Evolutionary conservation across 1,140 invertebrate genomes (phyloP).

Genomic region (Bombus impatiens): DNA sequence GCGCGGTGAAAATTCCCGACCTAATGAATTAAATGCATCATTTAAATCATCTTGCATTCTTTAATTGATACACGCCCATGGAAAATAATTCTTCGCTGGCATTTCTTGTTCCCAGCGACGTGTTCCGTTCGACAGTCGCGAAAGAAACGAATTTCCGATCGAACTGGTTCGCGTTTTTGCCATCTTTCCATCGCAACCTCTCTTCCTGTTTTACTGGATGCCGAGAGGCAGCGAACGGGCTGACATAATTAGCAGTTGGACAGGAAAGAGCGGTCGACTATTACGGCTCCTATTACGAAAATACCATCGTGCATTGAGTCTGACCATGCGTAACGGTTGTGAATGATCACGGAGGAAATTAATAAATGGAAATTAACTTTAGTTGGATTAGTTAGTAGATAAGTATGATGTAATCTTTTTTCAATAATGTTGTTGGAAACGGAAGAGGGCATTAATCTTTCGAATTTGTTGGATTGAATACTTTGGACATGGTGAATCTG

Average conservation of each 20-base stretch:
- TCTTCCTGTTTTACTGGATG: slow-evolving; percentile 25
- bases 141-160: slow-evolving; percentile 8
- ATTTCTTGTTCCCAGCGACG: neutral
- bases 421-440: too few species aligned
- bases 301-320: neutral
- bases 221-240: neutral
- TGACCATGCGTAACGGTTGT: slow-evolving; percentile 10
- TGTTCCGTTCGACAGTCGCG: neutral
- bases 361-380: neutral
- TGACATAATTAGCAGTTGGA: slow-evolving; percentile 21
- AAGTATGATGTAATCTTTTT: too few species aligned
- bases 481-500: too few species aligned
- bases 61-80: neutral
- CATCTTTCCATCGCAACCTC: neutral
- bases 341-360: neutral
- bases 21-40: too few species aligned
- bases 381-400: neutral
- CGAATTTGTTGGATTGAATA: too few species aligned
- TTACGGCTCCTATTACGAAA: slow-evolving; percentile 28
- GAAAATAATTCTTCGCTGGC: neutral
- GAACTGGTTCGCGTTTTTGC: slow-evolving; percentile 31
- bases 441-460: too few species aligned
- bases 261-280: neutral
- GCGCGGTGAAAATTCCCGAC: too few species aligned
- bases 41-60: neutral